phyloP scores from a whole-genome alignment of 2,797 vertebrate genomes.

The Falco novaeseelandiae region DNA sequence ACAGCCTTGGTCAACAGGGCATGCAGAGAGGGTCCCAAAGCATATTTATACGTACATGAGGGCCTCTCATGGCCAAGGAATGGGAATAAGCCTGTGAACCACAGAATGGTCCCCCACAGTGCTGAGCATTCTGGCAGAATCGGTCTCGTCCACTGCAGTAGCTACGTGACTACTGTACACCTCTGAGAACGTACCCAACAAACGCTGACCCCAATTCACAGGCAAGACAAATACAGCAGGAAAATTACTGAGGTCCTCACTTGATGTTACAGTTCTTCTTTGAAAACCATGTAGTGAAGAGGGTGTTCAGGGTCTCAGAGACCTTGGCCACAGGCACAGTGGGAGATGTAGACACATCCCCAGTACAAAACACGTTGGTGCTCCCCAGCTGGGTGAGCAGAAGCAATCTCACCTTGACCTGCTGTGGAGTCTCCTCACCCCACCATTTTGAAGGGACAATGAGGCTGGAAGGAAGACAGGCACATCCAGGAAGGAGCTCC shows the following conservation, averaged over 20 bases:
- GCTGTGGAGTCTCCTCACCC: not conserved
- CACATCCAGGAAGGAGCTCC: not conserved
- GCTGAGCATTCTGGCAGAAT: not conserved
- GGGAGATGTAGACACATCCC: not conserved
- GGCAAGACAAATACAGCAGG: accelerated
- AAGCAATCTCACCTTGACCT: too few relatives aligned
- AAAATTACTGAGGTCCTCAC: not conserved
- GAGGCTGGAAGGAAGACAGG: not conserved
- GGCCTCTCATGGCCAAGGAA: accelerated
- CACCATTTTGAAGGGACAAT: not conserved
- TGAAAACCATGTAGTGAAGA: not conserved
- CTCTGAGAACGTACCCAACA: not conserved
- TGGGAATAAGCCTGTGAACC: accelerated
- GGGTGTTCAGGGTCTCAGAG: accelerated
- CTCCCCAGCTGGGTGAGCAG: accelerated
- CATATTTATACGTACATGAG: accelerated
- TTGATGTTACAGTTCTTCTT: not conserved
- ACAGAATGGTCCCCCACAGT: not conserved
- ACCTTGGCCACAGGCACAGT: not conserved
- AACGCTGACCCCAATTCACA: not conserved
- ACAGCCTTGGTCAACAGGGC: not conserved
- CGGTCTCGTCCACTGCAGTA: not conserved
- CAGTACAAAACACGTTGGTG: accelerated
- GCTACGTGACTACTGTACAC: not conserved
- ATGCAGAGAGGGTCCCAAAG: not conserved